These are phyloP conservation scores for Gracilinanus agilis DNA, from an alignment of 2,113 vertebrate species.

Conservation along the genomic window DNA sequence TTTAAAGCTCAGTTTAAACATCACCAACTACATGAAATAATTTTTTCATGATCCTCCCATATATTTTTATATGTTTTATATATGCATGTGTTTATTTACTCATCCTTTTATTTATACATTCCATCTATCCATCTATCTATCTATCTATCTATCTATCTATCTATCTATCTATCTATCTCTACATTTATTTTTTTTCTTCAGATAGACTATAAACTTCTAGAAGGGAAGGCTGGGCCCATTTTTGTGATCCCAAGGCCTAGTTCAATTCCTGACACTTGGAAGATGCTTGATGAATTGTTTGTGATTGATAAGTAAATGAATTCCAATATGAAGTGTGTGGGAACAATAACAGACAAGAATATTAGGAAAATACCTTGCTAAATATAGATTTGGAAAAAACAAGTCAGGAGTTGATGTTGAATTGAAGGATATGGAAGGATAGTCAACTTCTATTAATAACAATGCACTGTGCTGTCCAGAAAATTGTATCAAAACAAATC, in stretches of 20 bases:
- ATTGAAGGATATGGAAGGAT: not conserved
- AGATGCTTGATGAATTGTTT: not conserved
- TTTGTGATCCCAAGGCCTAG: not conserved
- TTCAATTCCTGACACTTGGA: not conserved
- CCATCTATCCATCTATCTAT: not conserved
- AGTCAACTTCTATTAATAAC: not conserved
- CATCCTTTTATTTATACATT: not conserved
- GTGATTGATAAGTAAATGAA: not conserved
- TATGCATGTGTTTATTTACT: not conserved
- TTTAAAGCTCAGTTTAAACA: not conserved
- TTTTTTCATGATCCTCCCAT: not conserved
- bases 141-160: too few species aligned
- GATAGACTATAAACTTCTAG: not conserved
- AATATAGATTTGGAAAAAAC: not conserved
- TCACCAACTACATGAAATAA: accelerated
- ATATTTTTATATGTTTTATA: not conserved
- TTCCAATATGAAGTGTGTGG: not conserved
- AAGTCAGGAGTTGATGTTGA: not conserved
- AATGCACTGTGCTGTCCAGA: not conserved
- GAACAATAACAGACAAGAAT: not conserved
- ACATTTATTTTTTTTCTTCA: not conserved
- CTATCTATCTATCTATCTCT: too few species aligned
- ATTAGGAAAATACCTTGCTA: not conserved
- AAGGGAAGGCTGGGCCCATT: not conserved
- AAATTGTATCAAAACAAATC: not conserved